Conservation (phyloP, 2,888 invertebrate species). For the Tachina fera region DNA sequence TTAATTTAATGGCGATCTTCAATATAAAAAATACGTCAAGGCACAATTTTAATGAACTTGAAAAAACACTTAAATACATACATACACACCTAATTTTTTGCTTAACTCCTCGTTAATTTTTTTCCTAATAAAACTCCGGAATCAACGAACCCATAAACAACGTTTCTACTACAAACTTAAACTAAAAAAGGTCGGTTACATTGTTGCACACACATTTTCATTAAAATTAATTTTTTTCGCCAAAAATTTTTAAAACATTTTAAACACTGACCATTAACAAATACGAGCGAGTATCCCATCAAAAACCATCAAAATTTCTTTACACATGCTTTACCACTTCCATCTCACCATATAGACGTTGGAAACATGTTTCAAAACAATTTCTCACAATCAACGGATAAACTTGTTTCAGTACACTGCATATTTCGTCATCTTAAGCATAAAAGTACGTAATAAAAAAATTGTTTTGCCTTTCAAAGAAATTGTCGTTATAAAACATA, state of each 20-base stretch:
- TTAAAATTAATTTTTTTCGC: neutral
- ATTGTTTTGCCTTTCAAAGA: conserved; percentile 37
- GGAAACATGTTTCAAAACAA: conserved; percentile 38
- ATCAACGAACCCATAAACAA: conserved; percentile 42
- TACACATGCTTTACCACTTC: conserved; percentile 16
- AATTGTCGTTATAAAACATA: conserved; percentile 62
- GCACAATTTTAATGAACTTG: too few relatives aligned
- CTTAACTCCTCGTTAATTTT: neutral
- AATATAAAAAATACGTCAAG: too few relatives aligned
- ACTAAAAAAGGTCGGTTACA: conserved; percentile 1
- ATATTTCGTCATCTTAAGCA: conserved; percentile 6
- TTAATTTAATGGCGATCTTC: too few relatives aligned
- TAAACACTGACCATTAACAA: neutral
- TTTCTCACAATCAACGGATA: conserved; percentile 46
- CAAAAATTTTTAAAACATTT: conserved; percentile 26
- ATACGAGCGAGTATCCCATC: neutral
- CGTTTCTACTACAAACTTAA: neutral
- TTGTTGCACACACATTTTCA: conserved; percentile 13
- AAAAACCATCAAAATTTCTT: neutral
- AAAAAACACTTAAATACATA: too few relatives aligned
- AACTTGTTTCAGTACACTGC: conserved; percentile 22
- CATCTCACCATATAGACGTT: conserved; percentile 13
- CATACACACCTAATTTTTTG: too few relatives aligned
- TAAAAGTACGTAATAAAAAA: conserved; percentile 1
- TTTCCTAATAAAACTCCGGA: neutral